Evolutionary conservation across 2,888 invertebrate species (phyloP).

Genomic region (Mystacides longicornis): DNA sequence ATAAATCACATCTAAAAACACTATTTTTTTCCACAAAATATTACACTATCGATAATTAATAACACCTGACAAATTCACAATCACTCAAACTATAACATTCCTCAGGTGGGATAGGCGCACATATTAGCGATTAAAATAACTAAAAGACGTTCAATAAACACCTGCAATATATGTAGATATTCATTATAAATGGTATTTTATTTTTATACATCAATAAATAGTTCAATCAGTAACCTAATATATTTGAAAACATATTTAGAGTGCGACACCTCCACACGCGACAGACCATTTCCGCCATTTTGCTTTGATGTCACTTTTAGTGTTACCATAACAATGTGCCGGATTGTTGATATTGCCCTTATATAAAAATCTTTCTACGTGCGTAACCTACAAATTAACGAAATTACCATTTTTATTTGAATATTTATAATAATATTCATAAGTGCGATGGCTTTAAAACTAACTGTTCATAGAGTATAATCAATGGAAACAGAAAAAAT

Average conservation of each 20-base stretch:
- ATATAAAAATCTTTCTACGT: conserved; percentile 5
- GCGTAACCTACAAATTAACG: no score
- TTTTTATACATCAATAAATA: conserved; percentile 14
- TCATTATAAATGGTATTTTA: conserved; percentile 20
- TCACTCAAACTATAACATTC: conserved; percentile 56
- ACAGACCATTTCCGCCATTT: conserved; percentile 52
- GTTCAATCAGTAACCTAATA: conserved; percentile 13
- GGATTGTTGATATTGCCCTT: neutral
- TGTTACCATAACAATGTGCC: conserved; percentile 18
- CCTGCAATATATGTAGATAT: conserved; percentile 7
- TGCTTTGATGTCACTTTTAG: conserved; percentile 46
- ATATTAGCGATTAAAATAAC: conserved; percentile 22
- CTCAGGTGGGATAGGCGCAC: conserved; percentile 51
- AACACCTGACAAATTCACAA: conserved; percentile 56
- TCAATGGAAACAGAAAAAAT: no score
- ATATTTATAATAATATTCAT: no score
- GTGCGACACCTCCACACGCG: conserved; percentile 40
- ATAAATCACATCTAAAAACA: conserved; percentile 8
- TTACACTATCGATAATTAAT: conserved; percentile 28
- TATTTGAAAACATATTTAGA: conserved; percentile 19
- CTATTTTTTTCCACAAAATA: conserved; percentile 6
- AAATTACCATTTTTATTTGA: no score
- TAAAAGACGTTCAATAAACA: conserved; percentile 17
- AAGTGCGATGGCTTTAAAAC: no score
- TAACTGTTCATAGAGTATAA: no score